phyloP scores from a whole-genome alignment of 2,888 invertebrate genomes.

The Eurytoma californica region DNA sequence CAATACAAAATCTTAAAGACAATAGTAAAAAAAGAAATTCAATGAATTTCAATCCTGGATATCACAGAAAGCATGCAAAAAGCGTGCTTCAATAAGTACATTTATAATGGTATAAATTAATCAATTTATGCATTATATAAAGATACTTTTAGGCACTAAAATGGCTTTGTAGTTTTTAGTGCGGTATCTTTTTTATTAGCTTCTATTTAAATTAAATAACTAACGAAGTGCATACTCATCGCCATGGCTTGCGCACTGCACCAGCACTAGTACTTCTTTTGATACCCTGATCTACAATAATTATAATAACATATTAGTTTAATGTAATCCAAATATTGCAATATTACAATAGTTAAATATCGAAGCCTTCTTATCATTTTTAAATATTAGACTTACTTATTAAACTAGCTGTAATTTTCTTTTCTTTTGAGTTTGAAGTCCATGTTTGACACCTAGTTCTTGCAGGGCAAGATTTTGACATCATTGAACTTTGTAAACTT shows the following conservation, averaged over 20 bases:
- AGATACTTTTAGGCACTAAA: conserved; percentile 53
- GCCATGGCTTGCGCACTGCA: conserved; percentile 72
- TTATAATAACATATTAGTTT: conserved; percentile 16
- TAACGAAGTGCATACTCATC: conserved; percentile 60
- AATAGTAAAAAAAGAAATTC: conserved; percentile 43
- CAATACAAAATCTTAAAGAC: conserved; percentile 26
- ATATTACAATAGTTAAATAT: neutral
- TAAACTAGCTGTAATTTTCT: conserved; percentile 64
- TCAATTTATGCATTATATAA: conserved; percentile 32
- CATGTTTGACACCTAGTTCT: conserved; percentile 73
- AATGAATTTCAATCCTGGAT: conserved; percentile 41
- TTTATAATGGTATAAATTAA: conserved; percentile 33
- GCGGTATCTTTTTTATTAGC: conserved; percentile 34
- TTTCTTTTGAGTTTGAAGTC: conserved; percentile 70
- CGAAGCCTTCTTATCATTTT: neutral
- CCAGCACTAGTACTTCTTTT: conserved; percentile 73
- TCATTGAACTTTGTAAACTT: conserved; percentile 60
- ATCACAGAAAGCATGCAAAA: conserved; percentile 53
- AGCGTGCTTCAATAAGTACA: conserved; percentile 19
- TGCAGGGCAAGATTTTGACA: conserved; percentile 62
- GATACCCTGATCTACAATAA: conserved; percentile 69
- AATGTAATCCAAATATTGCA: neutral
- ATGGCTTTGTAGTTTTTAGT: conserved; percentile 46
- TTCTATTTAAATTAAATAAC: conserved; percentile 27
- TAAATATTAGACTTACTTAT: conserved; percentile 63